Evolutionary conservation across 1,140 invertebrate species (phyloP).

Genomic region (Pseudomyrmex flavicornis): DNA sequence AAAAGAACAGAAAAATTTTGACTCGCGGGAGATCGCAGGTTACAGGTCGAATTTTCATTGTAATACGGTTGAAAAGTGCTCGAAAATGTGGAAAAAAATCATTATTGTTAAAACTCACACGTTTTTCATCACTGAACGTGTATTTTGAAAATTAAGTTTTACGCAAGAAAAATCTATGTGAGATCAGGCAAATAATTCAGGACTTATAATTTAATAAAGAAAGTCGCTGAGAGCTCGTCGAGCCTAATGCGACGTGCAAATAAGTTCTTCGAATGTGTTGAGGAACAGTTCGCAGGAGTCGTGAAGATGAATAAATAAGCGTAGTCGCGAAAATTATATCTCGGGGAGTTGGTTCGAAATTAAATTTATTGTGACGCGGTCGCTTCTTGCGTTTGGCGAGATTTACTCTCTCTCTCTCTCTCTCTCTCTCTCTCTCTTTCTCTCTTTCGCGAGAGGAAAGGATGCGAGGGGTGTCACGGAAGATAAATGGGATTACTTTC

Average conservation of each 20-base stretch:
- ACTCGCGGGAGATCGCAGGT: too few relatives aligned
- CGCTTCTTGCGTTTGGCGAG: neutral
- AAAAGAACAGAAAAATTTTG: too few relatives aligned
- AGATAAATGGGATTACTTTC: slow-evolving; percentile 45
- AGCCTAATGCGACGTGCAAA: slow-evolving; percentile 8
- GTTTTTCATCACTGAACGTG: too few relatives aligned
- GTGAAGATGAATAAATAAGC: slow-evolving; percentile 59
- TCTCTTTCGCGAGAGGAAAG: too few relatives aligned
- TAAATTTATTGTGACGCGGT: slow-evolving; percentile 55
- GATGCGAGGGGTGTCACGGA: too few relatives aligned
- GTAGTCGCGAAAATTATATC: neutral
- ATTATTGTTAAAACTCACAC: too few relatives aligned
- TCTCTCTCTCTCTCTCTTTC: too few relatives aligned
- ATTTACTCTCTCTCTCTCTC: slow-evolving; percentile 12
- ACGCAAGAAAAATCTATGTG: too few relatives aligned
- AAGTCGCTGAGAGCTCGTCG: neutral
- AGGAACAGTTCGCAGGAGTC: neutral
- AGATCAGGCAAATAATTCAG: neutral
- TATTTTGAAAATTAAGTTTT: too few relatives aligned
- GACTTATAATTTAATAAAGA: neutral
- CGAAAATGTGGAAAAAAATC: too few relatives aligned
- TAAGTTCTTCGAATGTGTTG: neutral
- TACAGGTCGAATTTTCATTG: too few relatives aligned
- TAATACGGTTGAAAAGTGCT: too few relatives aligned
- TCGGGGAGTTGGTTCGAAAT: slow-evolving; percentile 45